These are phyloP conservation scores for Artibeus lituratus DNA, from an alignment of 2,797 vertebrate genomes.

Conservation along the genomic window DNA sequence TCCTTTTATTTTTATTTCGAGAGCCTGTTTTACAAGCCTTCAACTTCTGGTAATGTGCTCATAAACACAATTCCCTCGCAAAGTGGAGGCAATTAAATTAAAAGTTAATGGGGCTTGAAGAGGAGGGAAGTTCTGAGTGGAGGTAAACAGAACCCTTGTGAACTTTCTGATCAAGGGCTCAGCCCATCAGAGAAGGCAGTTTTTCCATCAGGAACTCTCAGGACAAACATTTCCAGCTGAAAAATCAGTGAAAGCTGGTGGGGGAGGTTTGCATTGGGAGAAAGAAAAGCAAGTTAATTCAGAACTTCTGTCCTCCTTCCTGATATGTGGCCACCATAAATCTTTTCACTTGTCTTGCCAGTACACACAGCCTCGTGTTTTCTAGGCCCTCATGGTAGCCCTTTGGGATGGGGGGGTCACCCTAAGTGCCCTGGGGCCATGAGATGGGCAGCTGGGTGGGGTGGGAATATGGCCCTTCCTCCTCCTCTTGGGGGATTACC, in stretches of 20 bases:
- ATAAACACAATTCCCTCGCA: slow-evolving; percentile 76
- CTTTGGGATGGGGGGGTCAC: neutral
- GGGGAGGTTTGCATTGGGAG: neutral
- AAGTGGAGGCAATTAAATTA: slow-evolving; percentile 78
- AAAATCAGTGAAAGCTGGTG: neutral
- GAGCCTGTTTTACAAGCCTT: slow-evolving; percentile 78
- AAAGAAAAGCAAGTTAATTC: neutral
- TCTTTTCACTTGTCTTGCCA: no score
- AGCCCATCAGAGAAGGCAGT: neutral
- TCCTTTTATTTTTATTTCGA: slow-evolving; percentile 69
- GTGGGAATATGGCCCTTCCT: neutral
- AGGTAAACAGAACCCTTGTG: slow-evolving; percentile 21
- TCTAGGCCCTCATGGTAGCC: neutral
- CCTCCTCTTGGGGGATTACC: no score
- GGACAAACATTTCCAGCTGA: neutral
- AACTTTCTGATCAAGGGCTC: neutral
- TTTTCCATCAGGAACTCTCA: neutral
- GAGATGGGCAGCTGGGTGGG: neutral
- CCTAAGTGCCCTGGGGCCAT: neutral
- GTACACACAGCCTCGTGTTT: accelerated
- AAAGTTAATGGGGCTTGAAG: slow-evolving; percentile 82
- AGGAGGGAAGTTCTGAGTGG: slow-evolving; percentile 24
- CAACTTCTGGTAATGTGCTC: slow-evolving; percentile 71
- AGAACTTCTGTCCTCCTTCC: neutral
- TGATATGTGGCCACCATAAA: accelerated